Evolutionary conservation across 1,140 invertebrate species (phyloP).

Genomic region (Nasonia vitripennis): DNA sequence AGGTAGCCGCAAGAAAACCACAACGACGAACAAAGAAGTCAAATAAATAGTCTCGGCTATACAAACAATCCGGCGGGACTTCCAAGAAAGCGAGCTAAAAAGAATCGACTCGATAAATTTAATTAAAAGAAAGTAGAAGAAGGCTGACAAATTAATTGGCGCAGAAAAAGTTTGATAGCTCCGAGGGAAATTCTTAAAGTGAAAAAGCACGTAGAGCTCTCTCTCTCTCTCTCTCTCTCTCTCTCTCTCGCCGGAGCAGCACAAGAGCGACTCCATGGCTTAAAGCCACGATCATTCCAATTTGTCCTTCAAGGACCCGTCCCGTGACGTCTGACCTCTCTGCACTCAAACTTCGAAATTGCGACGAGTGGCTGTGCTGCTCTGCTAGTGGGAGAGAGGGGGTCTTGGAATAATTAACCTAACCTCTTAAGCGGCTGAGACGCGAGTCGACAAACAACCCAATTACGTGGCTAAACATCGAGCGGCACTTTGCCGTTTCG

Average conservation of each 20-base stretch:
- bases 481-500: constrained; percentile 52
- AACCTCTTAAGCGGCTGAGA: constrained; percentile 56
- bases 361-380: not conserved
- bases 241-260: not conserved
- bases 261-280: constrained; percentile 1
- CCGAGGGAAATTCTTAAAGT: constrained; percentile 43
- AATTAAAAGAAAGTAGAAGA: constrained; percentile 48
- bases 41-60: constrained; percentile 25
- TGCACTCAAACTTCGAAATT: constrained; percentile 29
- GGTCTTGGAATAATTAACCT: constrained; percentile 55
- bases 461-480: constrained; percentile 62
- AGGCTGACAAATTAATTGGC: constrained; percentile 49
- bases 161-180: constrained; percentile 48
- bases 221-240: too few species aligned
- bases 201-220: constrained; percentile 23
- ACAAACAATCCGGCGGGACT: constrained; percentile 18
- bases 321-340: constrained; percentile 36
- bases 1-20: not conserved
- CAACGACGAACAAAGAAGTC: not conserved
- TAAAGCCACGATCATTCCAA: constrained; percentile 47
- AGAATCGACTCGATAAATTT: constrained; percentile 48
- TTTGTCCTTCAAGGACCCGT: constrained; percentile 40
- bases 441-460: constrained; percentile 60
- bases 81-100: constrained; percentile 24
- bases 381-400: not conserved